A percentile compares a stretch with the other conserved stretches of the same genome.
Conservation (phyloP, 2,888 invertebrate species). For the Calameuta pallipes region DNA sequence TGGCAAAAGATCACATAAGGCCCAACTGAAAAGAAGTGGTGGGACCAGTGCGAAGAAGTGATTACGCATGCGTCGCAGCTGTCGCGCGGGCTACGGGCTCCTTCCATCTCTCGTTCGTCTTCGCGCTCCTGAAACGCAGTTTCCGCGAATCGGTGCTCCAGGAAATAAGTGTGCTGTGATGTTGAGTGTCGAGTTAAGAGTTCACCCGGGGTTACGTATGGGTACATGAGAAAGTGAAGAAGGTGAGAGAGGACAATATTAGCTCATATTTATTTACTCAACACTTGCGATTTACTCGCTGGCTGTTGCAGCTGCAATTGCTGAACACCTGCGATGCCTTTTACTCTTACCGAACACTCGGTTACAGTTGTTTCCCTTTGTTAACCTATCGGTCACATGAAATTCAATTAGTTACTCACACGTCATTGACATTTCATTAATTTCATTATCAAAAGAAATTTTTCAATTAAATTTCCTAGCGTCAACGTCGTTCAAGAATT, state of each 20-base stretch:
- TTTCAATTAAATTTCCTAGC: not conserved
- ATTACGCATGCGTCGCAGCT: constrained; percentile 3
- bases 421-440: not conserved
- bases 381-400: not conserved
- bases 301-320: not conserved
- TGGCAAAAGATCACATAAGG: not conserved
- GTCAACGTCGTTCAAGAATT: not conserved
- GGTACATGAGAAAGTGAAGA: constrained; percentile 36
- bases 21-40: not conserved
- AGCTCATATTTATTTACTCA: not conserved
- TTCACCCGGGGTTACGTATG: not conserved
- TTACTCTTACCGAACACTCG: not conserved
- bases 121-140: constrained; percentile 60
- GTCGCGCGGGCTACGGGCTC: constrained; percentile 31
- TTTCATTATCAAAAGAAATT: not conserved
- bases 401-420: not conserved
- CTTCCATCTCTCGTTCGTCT: constrained; percentile 21
- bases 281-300: not conserved
- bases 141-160: constrained; percentile 61
- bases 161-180: constrained; percentile 50
- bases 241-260: constrained; percentile 13
- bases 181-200: constrained; percentile 17
- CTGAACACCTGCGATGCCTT: not conserved
- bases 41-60: not conserved
- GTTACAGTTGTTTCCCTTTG: not conserved